Evolutionary conservation across 30 jellyfish, hydroid and myxozoan genomes (phyloP), one percentile per base, ranked within the genome.

Genomic region (Clytia hemisphaerica): DNA sequence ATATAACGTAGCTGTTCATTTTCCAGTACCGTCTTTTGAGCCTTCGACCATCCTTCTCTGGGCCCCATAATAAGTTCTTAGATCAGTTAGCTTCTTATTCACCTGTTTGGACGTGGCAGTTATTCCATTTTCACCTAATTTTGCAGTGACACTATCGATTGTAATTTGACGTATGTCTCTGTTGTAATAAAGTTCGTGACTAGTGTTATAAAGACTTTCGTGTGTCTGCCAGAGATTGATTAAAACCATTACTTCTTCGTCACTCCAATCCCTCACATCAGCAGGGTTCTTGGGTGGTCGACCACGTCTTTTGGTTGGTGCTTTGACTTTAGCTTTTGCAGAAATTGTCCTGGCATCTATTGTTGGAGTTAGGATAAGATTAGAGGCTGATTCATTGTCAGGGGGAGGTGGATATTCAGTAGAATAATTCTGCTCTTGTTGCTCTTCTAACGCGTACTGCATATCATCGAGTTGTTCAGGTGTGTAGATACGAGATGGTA

Each of bases 31-130:
- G 22, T 64, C 31, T 37, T 42, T 31, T 6, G 77, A 35, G 14
- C 67, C 34, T 33, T 64, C 67, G 19, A 15, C 14, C 30, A 38
- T 64, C 14, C 77, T 30, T 35, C 68, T 31, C 34, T 64, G 45
- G 15, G 77, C 77, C 5, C 64, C 77, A 64, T 33, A 64, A 46
- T 64, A 64, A 27, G 26, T 64, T 40, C 77, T 64, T 18, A 64
- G 18, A 35, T 64, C 45, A 3, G 67, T 35, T 45, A 64, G 21
- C 67, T 64, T 64, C 6, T 37, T 64, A 19, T 64, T 61, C 24
- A 64, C 37, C 44, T n/a, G n/a, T n/a, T n/a, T n/a, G n/a, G n/a
- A n/a, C n/a, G n/a, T n/a, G n/a, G n/a, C n/a, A n/a, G n/a, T n/a
- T n/a, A n/a, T n/a, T n/a, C n/a, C n/a, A n/a, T n/a, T n/a, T n/a